Percentiles rank a stretch among this genome's conserved stretches.
phyloP scores from a whole-genome alignment of 2,888 invertebrate species.

The Steinernema scapterisci region DNA sequence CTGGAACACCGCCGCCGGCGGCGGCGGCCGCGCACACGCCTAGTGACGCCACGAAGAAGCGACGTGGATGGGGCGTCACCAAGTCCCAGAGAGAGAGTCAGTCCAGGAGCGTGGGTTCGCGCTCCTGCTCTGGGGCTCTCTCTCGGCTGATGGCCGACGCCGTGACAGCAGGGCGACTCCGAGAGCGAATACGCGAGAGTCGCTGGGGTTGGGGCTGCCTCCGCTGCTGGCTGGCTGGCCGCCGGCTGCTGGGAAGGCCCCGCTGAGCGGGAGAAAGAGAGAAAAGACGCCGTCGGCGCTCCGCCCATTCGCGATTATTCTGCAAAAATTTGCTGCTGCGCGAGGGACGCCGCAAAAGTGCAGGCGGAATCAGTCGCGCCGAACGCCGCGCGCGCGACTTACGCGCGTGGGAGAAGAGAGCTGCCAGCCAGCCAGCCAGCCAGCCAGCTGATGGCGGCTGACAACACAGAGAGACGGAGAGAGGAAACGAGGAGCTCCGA shows the following conservation, averaged over 20 bases:
- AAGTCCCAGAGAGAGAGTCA: too few relatives aligned
- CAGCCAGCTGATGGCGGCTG: not conserved
- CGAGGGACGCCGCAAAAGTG: not conserved
- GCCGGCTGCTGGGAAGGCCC: too few relatives aligned
- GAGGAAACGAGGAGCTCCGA: not conserved
- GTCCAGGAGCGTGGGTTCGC: too few relatives aligned
- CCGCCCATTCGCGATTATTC: slow-evolving; percentile 22
- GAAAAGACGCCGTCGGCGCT: slow-evolving; percentile 5
- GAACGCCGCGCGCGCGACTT: too few relatives aligned
- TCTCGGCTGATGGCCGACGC: too few relatives aligned
- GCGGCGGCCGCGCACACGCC: not conserved
- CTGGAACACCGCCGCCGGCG: not conserved
- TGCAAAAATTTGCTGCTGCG: slow-evolving; percentile 27
- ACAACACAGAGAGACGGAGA: not conserved
- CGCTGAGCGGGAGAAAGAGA: too few relatives aligned
- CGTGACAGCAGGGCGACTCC: too few relatives aligned
- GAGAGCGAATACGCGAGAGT: slow-evolving; percentile 22
- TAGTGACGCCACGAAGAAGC: slow-evolving; percentile 9
- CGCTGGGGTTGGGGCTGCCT: not conserved
- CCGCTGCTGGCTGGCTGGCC: too few relatives aligned
- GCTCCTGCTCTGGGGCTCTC: too few relatives aligned
- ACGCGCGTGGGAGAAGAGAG: too few relatives aligned
- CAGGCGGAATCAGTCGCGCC: not conserved
- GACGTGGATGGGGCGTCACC: slow-evolving; percentile 15
- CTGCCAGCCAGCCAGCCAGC: not conserved